Conservation (phyloP, 2,113 vertebrate genomes). For the Lichenostomus cassidix region DNA sequence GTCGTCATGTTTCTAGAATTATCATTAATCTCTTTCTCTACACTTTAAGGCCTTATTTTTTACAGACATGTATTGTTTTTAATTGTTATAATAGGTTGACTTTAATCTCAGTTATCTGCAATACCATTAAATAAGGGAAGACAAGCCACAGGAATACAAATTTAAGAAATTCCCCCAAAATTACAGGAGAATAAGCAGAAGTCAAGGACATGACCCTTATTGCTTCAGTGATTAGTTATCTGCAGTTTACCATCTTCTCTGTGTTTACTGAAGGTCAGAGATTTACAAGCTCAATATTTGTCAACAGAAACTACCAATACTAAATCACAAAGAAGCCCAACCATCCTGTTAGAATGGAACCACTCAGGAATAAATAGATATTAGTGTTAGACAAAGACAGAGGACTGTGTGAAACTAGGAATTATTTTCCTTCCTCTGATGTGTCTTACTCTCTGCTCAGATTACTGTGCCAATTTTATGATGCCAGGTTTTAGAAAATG, state of each 20-base stretch:
- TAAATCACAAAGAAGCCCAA: not conserved
- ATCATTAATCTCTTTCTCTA: not conserved
- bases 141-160: not conserved
- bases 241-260: not conserved
- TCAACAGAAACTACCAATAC: not conserved
- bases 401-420: not conserved
- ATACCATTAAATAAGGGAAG: not conserved
- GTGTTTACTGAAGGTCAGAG: not conserved
- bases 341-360: not conserved
- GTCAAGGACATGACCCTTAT: not conserved
- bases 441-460: not conserved
- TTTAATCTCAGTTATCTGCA: not conserved
- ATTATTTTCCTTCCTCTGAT: not conserved
- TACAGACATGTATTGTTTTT: not conserved
- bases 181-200: not conserved
- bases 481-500: not conserved
- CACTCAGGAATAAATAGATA: not conserved
- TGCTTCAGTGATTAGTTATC: not conserved
- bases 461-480: not conserved
- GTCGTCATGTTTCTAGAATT: not conserved
- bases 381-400: not conserved
- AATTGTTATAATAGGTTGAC: not conserved
- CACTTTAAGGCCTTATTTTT: not conserved
- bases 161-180: not conserved
- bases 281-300: accelerated